Evolutionary conservation across 2,888 invertebrate genomes (phyloP), one percentile per base, ranked within the genome.

Genomic region (Sinodicranocentrus sp.): DNA sequence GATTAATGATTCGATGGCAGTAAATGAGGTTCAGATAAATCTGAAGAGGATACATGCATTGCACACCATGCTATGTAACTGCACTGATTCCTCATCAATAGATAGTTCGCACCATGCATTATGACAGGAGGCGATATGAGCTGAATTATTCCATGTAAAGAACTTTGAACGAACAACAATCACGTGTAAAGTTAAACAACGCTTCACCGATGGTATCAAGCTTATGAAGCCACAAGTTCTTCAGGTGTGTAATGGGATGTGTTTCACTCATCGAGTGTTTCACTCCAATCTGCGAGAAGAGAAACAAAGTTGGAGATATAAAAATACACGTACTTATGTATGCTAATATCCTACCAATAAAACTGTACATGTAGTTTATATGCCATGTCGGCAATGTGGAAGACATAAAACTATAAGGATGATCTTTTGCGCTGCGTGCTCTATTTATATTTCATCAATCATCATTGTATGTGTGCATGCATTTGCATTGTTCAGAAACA

Each of bases 141-240:
- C n/a, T n/a, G n/a, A n/a, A n/a, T n/a, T n/a, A n/a, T n/a, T n/a
- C n/a, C n/a, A n/a, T n/a, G n/a, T n/a, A 70, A 21, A 33, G 79
- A 79, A 61, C 71, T 79, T 79, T 79, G 79, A 71, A 71, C 79
- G 28, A 26, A 26, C 54, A 71, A 71, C 48, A 44, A 79, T 79
- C 79, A 79, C 79, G 79, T 79, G 78, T 70, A 43, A 43, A 61
- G 61, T 57, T 54, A 26, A 54, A 17, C 21, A 59, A 59, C 25
- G 25, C 10, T 25, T 59, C 19, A 44, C 8, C 59, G 25, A 59
- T 13, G 15, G 48, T 48, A 15, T 48, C 5, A 48, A 48, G 48
- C 48, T 13, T 48, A 15, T 48, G n/a, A n/a, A n/a, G n/a, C 15
- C 17, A 48, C 15, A 48, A 3, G n/a, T 15, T 48, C 48, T 48